Evolutionary conservation across 2,888 invertebrate species (phyloP), one percentile per base, ranked within the genome.

Genomic region (Amblyjoppa fuscipennis): DNA sequence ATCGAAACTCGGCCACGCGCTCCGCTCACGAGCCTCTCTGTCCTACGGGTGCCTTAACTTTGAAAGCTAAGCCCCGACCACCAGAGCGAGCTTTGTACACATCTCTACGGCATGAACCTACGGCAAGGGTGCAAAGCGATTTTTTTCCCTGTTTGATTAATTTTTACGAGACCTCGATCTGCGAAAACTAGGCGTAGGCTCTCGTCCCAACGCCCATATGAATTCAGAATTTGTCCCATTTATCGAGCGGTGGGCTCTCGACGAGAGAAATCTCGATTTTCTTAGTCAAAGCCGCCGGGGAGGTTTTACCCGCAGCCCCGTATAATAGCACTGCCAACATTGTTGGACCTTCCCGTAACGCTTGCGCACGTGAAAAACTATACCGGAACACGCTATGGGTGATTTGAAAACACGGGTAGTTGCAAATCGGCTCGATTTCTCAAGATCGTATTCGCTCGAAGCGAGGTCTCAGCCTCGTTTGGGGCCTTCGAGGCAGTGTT

Each of bases 1-100:
- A 81, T 82, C 69, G 85, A 81, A 87, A 82, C 75, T 81, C 80
- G 88, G 88, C 84, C 88, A 85, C 85, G 87, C 83, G 88, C 80
- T 76, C 45, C 64, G 53, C 53, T 76, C 70, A 34, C 41, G 51
- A 64, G 31, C 56, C 53, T 61, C 28, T 56, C 45, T 13, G 13
- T 16, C 28, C 7, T 28, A 16, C 11, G 16, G 64, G 34, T n/a
- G 16, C 31, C 64, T 34, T 31, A 34, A 16, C 64, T 64, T 34
- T 34, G 11, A 64, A 64, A 64, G 31, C 11, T 64, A 4, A 28
- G 25, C 59, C 31, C 64, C 64, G 75, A 75, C 64, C 75, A 75
- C 68, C 73, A 71, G 49, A 66, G 56, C 70, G 80, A 41, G 71
- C 51, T 34, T 38, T 16, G n/a, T 64, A 70, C 49, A 31, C 28